Evolutionary conservation across 2,888 invertebrate genomes (phyloP).

Genomic region (Ischnura elegans): DNA sequence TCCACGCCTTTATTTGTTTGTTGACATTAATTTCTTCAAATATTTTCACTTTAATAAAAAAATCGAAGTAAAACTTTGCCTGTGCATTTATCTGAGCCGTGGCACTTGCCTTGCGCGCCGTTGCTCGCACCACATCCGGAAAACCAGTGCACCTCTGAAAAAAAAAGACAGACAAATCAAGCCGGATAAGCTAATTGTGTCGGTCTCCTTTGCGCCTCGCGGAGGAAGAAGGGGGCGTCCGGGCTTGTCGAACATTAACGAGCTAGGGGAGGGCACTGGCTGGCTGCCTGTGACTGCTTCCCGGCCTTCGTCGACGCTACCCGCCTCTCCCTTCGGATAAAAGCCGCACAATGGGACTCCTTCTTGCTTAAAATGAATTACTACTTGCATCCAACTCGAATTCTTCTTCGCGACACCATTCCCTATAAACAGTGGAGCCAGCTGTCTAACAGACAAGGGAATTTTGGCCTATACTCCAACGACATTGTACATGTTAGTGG

Average conservation of each 20-base stretch:
- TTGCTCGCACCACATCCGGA: constrained; percentile 52
- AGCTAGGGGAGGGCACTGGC: not conserved
- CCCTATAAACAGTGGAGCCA: no score
- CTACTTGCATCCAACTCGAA: no score
- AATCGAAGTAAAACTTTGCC: no score
- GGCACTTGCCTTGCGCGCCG: not conserved
- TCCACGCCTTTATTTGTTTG: no score
- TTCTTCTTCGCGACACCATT: no score
- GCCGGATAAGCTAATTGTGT: constrained; percentile 54
- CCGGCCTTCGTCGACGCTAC: not conserved
- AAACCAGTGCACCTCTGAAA: not conserved
- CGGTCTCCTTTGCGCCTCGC: not conserved
- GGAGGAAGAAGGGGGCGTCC: not conserved
- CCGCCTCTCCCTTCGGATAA: not conserved
- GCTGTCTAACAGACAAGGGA: no score
- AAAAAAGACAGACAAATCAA: not conserved
- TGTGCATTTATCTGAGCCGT: no score
- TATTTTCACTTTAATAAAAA: no score
- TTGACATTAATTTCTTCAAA: no score
- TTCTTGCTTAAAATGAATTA: no score
- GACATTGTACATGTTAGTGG: no score
- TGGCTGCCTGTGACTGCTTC: not conserved
- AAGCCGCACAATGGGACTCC: not conserved
- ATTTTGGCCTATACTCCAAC: no score
- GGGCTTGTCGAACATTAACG: constrained; percentile 3